These are phyloP conservation scores for Gephyroberyx darwinii DNA, from an alignment of 2,797 vertebrate genomes.

Conservation along the genomic window DNA sequence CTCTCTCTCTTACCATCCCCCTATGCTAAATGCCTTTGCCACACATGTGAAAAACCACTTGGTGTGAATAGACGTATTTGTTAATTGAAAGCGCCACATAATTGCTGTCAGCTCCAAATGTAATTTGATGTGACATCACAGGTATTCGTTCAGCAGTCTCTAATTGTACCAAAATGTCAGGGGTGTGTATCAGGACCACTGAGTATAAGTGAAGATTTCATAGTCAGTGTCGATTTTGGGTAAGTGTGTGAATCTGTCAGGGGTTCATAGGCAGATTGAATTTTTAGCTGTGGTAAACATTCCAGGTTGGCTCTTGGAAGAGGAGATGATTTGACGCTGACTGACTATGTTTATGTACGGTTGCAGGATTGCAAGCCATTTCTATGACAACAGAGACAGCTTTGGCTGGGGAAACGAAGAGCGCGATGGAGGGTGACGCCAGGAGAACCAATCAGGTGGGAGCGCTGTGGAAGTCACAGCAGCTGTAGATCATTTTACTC, in stretches of 20 bases:
- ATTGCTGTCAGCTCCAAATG: conserved; percentile 30
- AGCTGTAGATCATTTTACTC: conserved; percentile 68
- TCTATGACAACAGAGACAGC: conserved; percentile 92
- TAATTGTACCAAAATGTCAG: conserved; percentile 12
- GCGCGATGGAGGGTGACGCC: conserved; percentile 86
- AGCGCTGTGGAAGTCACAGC: conserved; percentile 51
- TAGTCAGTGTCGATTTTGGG: conserved; percentile 7
- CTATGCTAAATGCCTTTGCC: conserved; percentile 35
- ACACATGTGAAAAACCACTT: conserved; percentile 26
- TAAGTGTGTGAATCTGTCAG: conserved; percentile 32
- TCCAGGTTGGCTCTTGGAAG: conserved; percentile 16
- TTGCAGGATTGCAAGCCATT: conserved; percentile 81
- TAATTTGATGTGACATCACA: conserved; percentile 24
- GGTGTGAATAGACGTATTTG: conserved; percentile 12
- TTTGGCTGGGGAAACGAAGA: conserved; percentile 87
- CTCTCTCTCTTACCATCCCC: conserved; percentile 12
- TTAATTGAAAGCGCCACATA: conserved; percentile 36
- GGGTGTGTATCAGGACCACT: background rate
- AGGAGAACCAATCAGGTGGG: conserved; percentile 87
- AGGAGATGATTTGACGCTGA: conserved; percentile 54
- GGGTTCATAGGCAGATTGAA: conserved; percentile 22
- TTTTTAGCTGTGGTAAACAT: conserved; percentile 40
- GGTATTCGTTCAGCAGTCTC: conserved; percentile 14
- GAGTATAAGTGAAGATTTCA: conserved; percentile 21
- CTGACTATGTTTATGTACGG: conserved; percentile 58